Percentiles rank a stretch among this genome's conserved stretches.
Evolutionary conservation across 2,797 vertebrate species (phyloP).

Genomic region (Anguilla pacifica): DNA sequence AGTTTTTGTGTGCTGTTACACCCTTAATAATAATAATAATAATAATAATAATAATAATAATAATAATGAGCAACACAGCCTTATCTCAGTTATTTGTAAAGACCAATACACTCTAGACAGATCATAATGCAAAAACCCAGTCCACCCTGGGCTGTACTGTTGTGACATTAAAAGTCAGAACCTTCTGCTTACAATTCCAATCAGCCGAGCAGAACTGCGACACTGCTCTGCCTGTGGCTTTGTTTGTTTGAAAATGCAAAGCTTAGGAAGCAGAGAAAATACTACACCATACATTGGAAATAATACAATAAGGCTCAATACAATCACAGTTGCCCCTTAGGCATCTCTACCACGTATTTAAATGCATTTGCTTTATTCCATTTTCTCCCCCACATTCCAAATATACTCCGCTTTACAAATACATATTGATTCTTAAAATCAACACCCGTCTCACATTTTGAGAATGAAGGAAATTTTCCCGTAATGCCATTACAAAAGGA

Average conservation of each 20-base stretch:
- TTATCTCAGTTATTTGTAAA: not conserved
- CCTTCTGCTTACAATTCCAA: not conserved
- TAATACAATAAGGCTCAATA: not conserved
- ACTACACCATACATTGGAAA: not conserved
- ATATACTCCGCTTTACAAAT: not conserved
- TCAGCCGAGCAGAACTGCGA: not conserved
- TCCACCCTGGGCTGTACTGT: not conserved
- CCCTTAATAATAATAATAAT: no score
- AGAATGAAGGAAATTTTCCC: not conserved
- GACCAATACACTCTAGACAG: not conserved
- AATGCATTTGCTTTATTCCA: slow-evolving; percentile 12
- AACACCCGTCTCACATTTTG: not conserved
- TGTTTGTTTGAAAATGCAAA: not conserved
- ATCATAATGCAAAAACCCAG: not conserved
- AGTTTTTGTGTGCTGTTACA: no score
- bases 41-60: no score
- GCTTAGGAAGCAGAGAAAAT: not conserved
- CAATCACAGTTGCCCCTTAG: slow-evolving; percentile 16
- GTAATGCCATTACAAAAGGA: not conserved
- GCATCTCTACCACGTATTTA: slow-evolving; percentile 11
- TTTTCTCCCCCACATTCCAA: slow-evolving; percentile 4
- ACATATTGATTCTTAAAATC: slow-evolving; percentile 1
- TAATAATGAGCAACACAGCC: not conserved
- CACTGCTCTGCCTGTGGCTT: not conserved
- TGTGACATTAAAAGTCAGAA: not conserved